Percentiles rank a stretch among this genome's conserved stretches.
Conservation (phyloP, 2,113 vertebrate species). For the Nansenia antarctica region DNA sequence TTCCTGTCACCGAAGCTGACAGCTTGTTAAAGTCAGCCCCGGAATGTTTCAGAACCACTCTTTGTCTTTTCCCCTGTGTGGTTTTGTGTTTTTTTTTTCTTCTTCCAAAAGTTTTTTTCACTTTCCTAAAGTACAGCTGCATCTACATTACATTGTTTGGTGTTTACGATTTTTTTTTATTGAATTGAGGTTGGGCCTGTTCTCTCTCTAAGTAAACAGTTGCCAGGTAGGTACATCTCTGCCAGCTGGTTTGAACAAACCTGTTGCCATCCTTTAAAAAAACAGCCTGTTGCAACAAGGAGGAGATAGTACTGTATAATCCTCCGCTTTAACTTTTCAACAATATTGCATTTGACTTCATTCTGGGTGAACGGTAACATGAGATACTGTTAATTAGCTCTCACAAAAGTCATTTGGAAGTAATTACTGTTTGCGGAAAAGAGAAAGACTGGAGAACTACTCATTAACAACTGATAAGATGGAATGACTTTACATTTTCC, state of each 20-base stretch:
- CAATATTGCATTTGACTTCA: not conserved
- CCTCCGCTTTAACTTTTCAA: not conserved
- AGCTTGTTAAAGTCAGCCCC: slow-evolving; percentile 51
- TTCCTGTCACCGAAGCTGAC: slow-evolving; percentile 42
- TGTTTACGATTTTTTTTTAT: not conserved
- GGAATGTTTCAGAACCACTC: slow-evolving; percentile 18
- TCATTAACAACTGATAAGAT: not conserved
- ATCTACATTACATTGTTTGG: not conserved
- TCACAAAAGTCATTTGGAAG: not conserved
- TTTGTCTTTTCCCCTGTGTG: slow-evolving; percentile 18
- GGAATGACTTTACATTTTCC: not conserved
- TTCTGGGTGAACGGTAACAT: not conserved
- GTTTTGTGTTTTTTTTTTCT: slow-evolving; percentile 5
- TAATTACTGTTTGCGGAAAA: not conserved
- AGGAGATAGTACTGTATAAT: not conserved
- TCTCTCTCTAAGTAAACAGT: not conserved
- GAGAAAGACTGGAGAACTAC: not conserved
- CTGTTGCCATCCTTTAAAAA: not conserved
- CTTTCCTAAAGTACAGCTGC: not conserved
- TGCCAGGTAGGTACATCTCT: not conserved
- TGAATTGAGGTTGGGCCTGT: not conserved
- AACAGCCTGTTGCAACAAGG: not conserved
- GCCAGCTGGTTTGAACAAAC: not conserved
- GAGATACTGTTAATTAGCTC: slow-evolving; percentile 30
- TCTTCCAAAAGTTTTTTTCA: not conserved